Base-by-base conservation (phyloP, 1,140 invertebrate genomes). In the Orchesella cincta region DNA sequence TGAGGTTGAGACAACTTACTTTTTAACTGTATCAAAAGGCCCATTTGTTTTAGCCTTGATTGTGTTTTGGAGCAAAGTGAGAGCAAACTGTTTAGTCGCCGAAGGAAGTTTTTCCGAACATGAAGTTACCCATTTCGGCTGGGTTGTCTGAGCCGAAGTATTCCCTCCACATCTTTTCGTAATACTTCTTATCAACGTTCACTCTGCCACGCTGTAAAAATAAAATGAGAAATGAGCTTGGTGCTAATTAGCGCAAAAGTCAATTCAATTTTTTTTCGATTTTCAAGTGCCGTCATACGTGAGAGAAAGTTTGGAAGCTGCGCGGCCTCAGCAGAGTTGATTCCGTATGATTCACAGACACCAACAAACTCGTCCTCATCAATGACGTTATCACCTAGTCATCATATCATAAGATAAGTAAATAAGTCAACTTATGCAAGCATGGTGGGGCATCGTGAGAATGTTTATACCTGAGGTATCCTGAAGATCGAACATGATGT, bases 401-500 rank as follows among this genome's bases (percentile, higher is more conserved):
- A 46, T 46, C 5, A 46, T 5, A 8, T 5, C 12, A 57, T 57
- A 23, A 57, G 3, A 57, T 18, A 46, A 5, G 5, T 46, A 46
- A 23, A 57, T 57, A 23, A 26, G 3, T 18, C 39, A 46, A 46
- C 39, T 46, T 46, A 46, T 18, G 18, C n/a, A n/a, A n/a, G n/a
- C n/a, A n/a, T n/a, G n/a, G n/a, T n/a, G n/a, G n/a, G n/a, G n/a
- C n/a, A n/a, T n/a, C n/a, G n/a, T n/a, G n/a, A 46, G 5, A 46
- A 8, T 33, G 16, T 46, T 46, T 62, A 83, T 85, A 89, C 89
- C 92, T 78, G 93, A 94, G 77, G 92, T 92, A 82, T 95, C 93
- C 83, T 93, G 92, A 78, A 94, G 87, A 81, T 94, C 92, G 85
- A 94, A 95, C 90, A 94, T 93, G 85, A 95, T 93, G 82, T 93